These are phyloP conservation scores for Bombus vancouverensis DNA, from an alignment of 1,140 invertebrate species.

Conservation along the genomic window DNA sequence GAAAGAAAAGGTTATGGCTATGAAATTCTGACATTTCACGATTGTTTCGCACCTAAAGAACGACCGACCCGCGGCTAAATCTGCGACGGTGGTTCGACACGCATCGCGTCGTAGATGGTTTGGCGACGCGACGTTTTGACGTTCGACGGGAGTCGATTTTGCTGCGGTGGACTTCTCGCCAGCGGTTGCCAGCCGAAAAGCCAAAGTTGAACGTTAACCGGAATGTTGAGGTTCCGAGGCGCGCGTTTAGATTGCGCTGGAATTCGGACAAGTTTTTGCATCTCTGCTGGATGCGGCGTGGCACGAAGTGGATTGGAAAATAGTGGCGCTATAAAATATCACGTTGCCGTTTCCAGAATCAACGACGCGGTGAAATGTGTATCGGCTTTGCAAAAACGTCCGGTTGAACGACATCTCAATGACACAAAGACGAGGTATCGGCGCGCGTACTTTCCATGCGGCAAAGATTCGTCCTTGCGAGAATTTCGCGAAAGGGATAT, in stretches of 20 bases:
- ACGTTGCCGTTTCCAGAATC: neutral
- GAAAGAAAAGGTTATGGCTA: slow-evolving; percentile 39
- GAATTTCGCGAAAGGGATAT: neutral
- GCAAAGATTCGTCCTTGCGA: neutral
- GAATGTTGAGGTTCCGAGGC: no score
- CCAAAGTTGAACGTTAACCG: no score
- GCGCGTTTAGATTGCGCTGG: no score
- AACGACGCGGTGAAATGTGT: neutral
- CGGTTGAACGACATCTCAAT: neutral
- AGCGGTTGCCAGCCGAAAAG: no score
- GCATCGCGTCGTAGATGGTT: neutral
- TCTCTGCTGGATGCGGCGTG: no score
- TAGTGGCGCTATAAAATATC: neutral
- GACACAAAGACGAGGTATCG: neutral
- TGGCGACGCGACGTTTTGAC: no score
- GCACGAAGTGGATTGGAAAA: neutral
- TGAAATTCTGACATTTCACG: slow-evolving; percentile 51
- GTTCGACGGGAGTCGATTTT: no score
- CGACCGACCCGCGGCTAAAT: neutral
- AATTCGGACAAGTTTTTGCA: neutral
- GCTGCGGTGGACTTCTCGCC: no score
- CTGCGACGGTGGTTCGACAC: neutral
- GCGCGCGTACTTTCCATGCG: neutral
- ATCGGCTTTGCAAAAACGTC: neutral
- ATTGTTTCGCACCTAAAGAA: slow-evolving; percentile 9